Evolutionary conservation across 1,140 invertebrate genomes (phyloP), one percentile per base, ranked within the genome.

Genomic region (Whitmania pigra): DNA sequence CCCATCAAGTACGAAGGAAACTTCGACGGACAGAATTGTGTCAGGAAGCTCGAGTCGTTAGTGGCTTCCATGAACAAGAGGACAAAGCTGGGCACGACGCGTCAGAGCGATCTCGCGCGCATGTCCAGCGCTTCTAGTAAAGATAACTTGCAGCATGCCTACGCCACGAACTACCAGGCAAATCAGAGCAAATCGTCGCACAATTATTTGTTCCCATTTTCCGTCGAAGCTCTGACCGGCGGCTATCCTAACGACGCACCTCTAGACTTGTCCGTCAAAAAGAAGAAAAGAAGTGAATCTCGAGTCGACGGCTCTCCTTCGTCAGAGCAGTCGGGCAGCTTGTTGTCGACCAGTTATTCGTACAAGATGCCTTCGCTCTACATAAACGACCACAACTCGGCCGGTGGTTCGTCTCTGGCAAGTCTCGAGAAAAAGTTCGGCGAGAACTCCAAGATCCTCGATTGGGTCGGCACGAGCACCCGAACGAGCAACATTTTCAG

Each of bases 351-450:
- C 29, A 63, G 57, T n/a, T 63, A 63, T 15, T n/a, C 57, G 13
- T 63, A 63, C 57, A 63, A 31, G 29, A 63, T 31, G 57, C 57
- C 57, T 63, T 63, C 57, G 22, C 29, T 63, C 22, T 63, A 63
- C 29, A 22, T 63, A 25, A 25, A 22, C 29, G 57, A 63, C 22
- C 29, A 22, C 22, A 31, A 25, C 43, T 25, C 69, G 5, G 69
- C 36, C 25, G 43, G 69, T 4, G 22, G 69, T n/a, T 74, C 73
- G 20, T 68, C 69, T 11, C 29, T 74, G 73, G 70, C 60, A 4
- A 72, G 66, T 55, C 54, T 74, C 22, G 73, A 74, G 27, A 67
- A 74, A 36, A 71, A 72, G 27, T 74, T 74, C 55, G 73, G 73
- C 22, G 71, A 67, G 25, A 53, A 74, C 54, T 71, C 73, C 18